These are phyloP conservation scores for Drosophila punjabiensis DNA, from an alignment of 1,140 invertebrate genomes.

Conservation along the genomic window DNA sequence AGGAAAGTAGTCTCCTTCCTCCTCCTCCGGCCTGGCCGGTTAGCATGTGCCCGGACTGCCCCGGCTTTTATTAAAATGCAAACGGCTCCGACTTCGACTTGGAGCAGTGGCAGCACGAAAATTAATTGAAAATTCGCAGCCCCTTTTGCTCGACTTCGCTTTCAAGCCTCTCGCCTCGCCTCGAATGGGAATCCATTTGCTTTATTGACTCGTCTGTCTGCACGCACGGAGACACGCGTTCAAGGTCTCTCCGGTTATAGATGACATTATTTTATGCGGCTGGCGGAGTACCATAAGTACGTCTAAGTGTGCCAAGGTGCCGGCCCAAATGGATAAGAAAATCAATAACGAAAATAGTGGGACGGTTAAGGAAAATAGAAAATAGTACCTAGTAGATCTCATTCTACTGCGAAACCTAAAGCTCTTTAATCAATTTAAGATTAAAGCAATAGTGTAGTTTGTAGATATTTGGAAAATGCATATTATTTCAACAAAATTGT, in stretches of 20 bases:
- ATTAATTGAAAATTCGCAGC: slow-evolving; percentile 77
- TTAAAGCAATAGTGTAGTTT: too few relatives aligned
- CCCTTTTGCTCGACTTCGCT: slow-evolving; percentile 1
- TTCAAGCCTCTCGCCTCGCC: slow-evolving; percentile 11
- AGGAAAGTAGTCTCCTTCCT: not conserved
- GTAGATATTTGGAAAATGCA: not conserved
- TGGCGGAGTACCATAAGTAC: slow-evolving; percentile 34
- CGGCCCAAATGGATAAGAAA: slow-evolving; percentile 50
- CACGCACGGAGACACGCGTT: slow-evolving; percentile 59
- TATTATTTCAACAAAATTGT: not conserved
- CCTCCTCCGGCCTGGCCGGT: slow-evolving; percentile 17
- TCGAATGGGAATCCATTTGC: slow-evolving; percentile 61
- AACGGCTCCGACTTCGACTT: slow-evolving; percentile 28
- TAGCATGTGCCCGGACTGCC: slow-evolving; percentile 55
- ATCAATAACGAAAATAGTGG: slow-evolving; percentile 58
- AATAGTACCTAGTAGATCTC: not conserved
- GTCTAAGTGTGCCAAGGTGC: slow-evolving; percentile 63
- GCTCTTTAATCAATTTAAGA: slow-evolving; percentile 6
- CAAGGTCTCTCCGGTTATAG: slow-evolving; percentile 65
- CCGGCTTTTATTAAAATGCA: slow-evolving; percentile 72
- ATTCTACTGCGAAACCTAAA: not conserved
- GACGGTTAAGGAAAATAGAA: not conserved
- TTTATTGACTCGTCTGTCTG: slow-evolving; percentile 75
- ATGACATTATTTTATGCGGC: slow-evolving; percentile 67
- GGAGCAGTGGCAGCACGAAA: slow-evolving; percentile 47